These are phyloP conservation scores for Phodopus roborovskii DNA, from an alignment of 2,113 vertebrate species.

Conservation along the genomic window DNA sequence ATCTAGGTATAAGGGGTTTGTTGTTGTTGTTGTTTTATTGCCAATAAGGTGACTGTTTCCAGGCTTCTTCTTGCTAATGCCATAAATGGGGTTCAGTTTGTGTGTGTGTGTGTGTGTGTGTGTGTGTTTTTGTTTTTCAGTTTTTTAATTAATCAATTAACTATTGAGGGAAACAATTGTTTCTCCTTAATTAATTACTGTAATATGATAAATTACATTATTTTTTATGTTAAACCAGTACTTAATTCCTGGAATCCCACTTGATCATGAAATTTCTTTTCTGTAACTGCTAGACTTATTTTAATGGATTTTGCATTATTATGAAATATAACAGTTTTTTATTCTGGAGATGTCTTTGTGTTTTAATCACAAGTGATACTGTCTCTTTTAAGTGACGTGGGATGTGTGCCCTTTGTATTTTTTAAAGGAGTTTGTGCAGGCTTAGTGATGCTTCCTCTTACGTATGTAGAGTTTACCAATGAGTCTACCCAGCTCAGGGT, in stretches of 20 bases:
- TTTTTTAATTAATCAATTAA: neutral
- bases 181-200: neutral
- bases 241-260: constrained; percentile 9
- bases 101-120: no score
- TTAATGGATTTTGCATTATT: neutral
- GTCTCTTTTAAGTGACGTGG: neutral
- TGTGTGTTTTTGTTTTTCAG: neutral
- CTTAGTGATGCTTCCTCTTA: neutral
- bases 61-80: neutral
- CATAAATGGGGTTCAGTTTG: neutral
- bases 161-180: neutral
- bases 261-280: neutral
- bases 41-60: neutral
- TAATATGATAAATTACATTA: constrained; percentile 1
- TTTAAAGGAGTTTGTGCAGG: neutral
- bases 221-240: constrained; percentile 27
- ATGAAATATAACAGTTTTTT: neutral
- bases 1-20: neutral
- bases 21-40: neutral
- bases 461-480: neutral
- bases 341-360: neutral
- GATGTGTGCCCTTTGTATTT: neutral
- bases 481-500: neutral
- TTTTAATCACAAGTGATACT: neutral
- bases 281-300: neutral